Evolutionary conservation across 2,888 invertebrate genomes (phyloP), one percentile per base, ranked within the genome.

Genomic region (Caenorhabditis uteleia): DNA sequence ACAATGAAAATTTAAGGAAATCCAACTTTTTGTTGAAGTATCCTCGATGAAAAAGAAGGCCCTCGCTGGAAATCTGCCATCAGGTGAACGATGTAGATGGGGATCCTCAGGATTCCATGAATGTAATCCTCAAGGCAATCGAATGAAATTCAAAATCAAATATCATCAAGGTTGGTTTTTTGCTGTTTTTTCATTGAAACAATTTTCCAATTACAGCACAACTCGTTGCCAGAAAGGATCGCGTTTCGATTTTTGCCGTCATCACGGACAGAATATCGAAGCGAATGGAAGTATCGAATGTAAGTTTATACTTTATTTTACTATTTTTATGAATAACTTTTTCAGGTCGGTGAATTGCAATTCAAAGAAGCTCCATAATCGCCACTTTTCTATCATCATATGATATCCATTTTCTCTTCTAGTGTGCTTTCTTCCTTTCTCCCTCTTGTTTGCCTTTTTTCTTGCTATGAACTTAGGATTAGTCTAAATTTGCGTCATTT

Each of bases 21-120:
- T 61, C 29, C 55, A 55, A 55, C n/a, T 61, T 0, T 48, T 31
- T 36, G 34, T 57, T 2, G 56, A 62, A 62, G 49, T 57, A 3
- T n/a, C 33, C 5, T 62, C 62, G 5, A 25, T 56, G 18, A 47
- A 33, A 23, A 8, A 36, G 18, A 3, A 10, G 16, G 60, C 49
- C 33, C 43, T 53, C 34, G 8, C 18, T 10, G 55, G 50, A 8
- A 10, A 14, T 3, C 40, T 26, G n/a, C 27, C 26, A 36, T 26
- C 16, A 16, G 16, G 6, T 18, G 29, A 29, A 20, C 7, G 20
- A 6, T 20, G n/a, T 18, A 4, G 1, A 10, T 62, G 62, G 62
- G 62, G 62, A 31, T 18, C 14, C 20, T 56, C 56, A 20, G 16
- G 44, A 8, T 1, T 1, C 16, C 34, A 39, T 46, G 14, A 10